Evolutionary conservation across 2,113 vertebrate genomes (phyloP), one percentile per base, ranked within the genome.

Genomic region (Bubo scandiacus): DNA sequence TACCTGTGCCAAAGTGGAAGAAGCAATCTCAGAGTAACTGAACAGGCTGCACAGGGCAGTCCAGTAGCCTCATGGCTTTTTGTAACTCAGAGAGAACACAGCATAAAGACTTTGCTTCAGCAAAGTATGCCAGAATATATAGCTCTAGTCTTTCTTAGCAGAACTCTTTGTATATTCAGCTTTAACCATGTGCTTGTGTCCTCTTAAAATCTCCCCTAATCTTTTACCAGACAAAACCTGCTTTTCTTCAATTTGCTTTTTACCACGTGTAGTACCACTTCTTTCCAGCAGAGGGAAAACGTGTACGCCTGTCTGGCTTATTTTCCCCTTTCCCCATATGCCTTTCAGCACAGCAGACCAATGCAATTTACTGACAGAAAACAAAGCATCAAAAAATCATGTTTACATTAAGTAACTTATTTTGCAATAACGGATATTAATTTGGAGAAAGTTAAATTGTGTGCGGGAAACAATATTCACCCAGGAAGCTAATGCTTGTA

Each of bases 261-360:
- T 40, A 59, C n/a, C 6, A 15, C 5, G 34, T 73, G 95, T 43
- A 96, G 38, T 95, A 77, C 86, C 79, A 49, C 38, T 81, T 73
- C 22, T 63, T 80, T 65, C 96, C 96, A 92, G 62, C 6, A 34
- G 96, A 94, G 84, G 84, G 94, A n/a, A 91, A 87, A 59, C 62
- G 5, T 40, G 73, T n/a, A 59, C 25, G 0, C 70, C 34, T 82
- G 4, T 34, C 11, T 30, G 12, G 30, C 25, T 1, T n/a, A 0
- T 11, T 47, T 38, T 32, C 12, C 7, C 13, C 17, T n/a, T 77
- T 49, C 52, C 7, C 12, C 5, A 5, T 20, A n/a, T 1, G 6
- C 12, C 36, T 78, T 67, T 55, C 73, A 66, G 51, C 6, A 5
- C 29, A 40, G 42, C 18, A 13, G 45, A 40, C 23, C 27, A 38